Base-by-base conservation (phyloP, 2,888 invertebrate species). In the Clostera curtula region DNA sequence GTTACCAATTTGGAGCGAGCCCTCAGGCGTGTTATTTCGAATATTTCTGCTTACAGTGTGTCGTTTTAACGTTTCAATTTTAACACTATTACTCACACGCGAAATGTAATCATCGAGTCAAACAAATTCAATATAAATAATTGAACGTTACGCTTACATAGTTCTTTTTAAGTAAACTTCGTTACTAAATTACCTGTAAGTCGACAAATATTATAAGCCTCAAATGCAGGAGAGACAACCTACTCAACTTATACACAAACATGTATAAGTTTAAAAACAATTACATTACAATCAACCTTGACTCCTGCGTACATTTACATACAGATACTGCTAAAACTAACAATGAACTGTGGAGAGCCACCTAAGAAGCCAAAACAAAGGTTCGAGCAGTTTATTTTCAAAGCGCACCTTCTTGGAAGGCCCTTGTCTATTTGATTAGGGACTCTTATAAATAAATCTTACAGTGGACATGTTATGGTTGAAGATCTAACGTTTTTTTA, bases 291-390 rank as follows among this genome's bases (percentile, higher is more conserved):
- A n/a, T n/a, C n/a, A n/a, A n/a, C n/a, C n/a, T n/a, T n/a, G n/a
- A n/a, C n/a, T n/a, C n/a, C n/a, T n/a, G n/a, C n/a, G n/a, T n/a
- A n/a, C n/a, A 56, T 62, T 66, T 56, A 54, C 48, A 39, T 45
- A n/a, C n/a, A n/a, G n/a, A n/a, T n/a, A n/a, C n/a, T 49, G 49
- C 50, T 46, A 48, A 54, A 59, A 58, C 56, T 55, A 53, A 40
- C 48, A 44, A 51, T 46, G 48, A 51, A 51, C 43, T 48, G 34
- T 42, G 54, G 49, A 56, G 56, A 56, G 53, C 73, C 72, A 73
- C 72, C 69, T 58, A 65, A 65, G 72, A 69, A 74, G 75, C 56
- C 62, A 67, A 79, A 75, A 75, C 71, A 76, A 76, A 63, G 57
- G 56, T 36, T 43, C 46, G 32, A 43, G 56, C 51, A 53, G 66